Evolutionary conservation across 2,888 invertebrate genomes (phyloP).

Genomic region (Perdita meconis): DNA sequence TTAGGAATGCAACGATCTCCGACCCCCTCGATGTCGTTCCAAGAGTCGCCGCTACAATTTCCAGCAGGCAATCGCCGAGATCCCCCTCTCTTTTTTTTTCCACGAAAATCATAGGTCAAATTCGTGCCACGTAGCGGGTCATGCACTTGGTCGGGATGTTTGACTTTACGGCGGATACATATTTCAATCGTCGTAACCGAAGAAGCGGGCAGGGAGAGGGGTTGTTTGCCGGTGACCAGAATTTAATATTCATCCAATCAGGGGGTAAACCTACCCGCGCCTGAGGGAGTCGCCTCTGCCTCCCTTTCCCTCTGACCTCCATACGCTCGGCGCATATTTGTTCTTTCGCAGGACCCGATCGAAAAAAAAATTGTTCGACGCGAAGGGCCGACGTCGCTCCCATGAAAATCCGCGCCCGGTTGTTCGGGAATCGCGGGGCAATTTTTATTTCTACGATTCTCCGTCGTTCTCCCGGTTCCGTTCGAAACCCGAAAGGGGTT

Average conservation of each 20-base stretch:
- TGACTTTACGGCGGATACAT: slow-evolving; percentile 82
- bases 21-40: not conserved
- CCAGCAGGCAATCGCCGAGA: not conserved
- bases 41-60: not conserved
- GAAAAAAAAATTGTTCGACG: slow-evolving; percentile 73
- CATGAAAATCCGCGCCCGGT: not conserved
- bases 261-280: slow-evolving; percentile 68
- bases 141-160: slow-evolving; percentile 77
- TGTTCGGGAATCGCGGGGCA: not conserved
- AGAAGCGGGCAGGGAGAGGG: slow-evolving; percentile 60
- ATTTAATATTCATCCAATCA: slow-evolving; percentile 84
- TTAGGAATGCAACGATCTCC: not conserved
- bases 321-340: slow-evolving; percentile 68
- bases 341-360: slow-evolving; percentile 67
- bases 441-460: not conserved
- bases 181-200: slow-evolving; percentile 80
- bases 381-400: not conserved
- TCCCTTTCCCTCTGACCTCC: slow-evolving; percentile 53
- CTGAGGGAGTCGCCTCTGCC: slow-evolving; percentile 69
- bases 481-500: not conserved
- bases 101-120: slow-evolving; percentile 46
- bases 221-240: slow-evolving; percentile 82
- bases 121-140: slow-evolving; percentile 74
- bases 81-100: not conserved
- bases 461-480: not conserved